These are phyloP conservation scores for Plagodis dolabraria DNA, from an alignment of 2,888 invertebrate species.

Conservation along the genomic window DNA sequence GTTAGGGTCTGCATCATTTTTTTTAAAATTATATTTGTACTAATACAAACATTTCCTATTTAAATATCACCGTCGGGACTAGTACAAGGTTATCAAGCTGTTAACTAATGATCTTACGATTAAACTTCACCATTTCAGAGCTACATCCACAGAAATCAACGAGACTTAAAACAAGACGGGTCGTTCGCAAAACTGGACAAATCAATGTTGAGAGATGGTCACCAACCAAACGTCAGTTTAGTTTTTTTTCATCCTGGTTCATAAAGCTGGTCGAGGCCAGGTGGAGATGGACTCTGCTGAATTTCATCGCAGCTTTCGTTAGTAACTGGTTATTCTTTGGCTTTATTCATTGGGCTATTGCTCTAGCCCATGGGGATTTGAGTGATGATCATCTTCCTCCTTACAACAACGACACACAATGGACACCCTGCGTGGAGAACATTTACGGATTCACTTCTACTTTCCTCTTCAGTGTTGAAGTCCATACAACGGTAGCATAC, in stretches of 20 bases:
- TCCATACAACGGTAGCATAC: slow-evolving; percentile 97
- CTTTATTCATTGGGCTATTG: slow-evolving; percentile 95
- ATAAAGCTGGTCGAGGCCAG: slow-evolving; percentile 92
- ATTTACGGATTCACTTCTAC: slow-evolving; percentile 96
- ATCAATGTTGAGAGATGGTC: slow-evolving; percentile 92
- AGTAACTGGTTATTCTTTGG: slow-evolving; percentile 96
- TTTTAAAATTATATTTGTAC: no score
- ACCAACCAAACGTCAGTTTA: slow-evolving; percentile 71
- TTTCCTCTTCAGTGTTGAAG: slow-evolving; percentile 97
- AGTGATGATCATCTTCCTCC: slow-evolving; percentile 86
- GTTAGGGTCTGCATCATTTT: no score
- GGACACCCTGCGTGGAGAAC: slow-evolving; percentile 94
- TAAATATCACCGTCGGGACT: no score
- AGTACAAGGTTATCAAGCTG: no score
- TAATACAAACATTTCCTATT: no score
- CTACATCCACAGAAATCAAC: slow-evolving; percentile 38
- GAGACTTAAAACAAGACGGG: slow-evolving; percentile 68
- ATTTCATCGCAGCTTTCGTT: slow-evolving; percentile 93
- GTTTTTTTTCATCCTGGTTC: slow-evolving; percentile 91
- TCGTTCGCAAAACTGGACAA: slow-evolving; percentile 94
- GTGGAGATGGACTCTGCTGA: slow-evolving; percentile 96
- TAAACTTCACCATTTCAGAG: slow-evolving; percentile 38
- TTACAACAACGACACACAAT: slow-evolving; percentile 82
- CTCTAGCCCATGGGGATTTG: slow-evolving; percentile 95
- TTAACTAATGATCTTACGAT: no score